Conservation (phyloP, 2,888 invertebrate genomes). For the Epistrophe eligans region DNA sequence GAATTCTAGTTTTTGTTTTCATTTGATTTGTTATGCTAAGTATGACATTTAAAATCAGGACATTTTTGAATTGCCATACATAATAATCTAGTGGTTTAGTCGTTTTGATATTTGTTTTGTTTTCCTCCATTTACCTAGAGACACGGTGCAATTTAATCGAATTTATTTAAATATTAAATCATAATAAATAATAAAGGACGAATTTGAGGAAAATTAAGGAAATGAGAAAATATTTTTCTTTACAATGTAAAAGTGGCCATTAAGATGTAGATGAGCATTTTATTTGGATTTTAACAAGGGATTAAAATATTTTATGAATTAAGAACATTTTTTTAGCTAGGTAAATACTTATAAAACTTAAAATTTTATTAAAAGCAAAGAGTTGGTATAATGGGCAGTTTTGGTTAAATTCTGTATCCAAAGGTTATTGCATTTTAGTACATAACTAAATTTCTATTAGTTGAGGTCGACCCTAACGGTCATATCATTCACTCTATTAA, state of each 20-base stretch:
- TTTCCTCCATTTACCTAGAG: too few species aligned
- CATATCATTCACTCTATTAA: too few species aligned
- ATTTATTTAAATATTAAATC: constrained; percentile 47
- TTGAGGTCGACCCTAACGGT: too few species aligned
- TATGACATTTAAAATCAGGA: constrained; percentile 37
- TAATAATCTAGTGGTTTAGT: neutral
- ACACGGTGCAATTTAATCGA: constrained; percentile 49
- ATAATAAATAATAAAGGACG: neutral
- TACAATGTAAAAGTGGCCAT: neutral
- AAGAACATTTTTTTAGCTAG: too few species aligned
- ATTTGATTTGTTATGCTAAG: neutral
- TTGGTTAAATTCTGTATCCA: too few species aligned
- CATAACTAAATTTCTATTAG: too few species aligned
- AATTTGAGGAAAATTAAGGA: neutral
- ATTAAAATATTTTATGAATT: neutral
- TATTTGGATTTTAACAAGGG: neutral
- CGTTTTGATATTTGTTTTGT: neutral
- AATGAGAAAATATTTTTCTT: neutral
- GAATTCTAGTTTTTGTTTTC: neutral
- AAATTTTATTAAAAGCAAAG: too few species aligned
- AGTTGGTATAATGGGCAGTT: too few species aligned
- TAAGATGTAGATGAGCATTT: neutral
- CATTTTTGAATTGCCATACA: neutral
- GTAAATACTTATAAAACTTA: too few species aligned
- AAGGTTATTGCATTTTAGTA: too few species aligned